phyloP scores from a whole-genome alignment of 2,888 invertebrate genomes.

The Stenichneumon culpator region DNA sequence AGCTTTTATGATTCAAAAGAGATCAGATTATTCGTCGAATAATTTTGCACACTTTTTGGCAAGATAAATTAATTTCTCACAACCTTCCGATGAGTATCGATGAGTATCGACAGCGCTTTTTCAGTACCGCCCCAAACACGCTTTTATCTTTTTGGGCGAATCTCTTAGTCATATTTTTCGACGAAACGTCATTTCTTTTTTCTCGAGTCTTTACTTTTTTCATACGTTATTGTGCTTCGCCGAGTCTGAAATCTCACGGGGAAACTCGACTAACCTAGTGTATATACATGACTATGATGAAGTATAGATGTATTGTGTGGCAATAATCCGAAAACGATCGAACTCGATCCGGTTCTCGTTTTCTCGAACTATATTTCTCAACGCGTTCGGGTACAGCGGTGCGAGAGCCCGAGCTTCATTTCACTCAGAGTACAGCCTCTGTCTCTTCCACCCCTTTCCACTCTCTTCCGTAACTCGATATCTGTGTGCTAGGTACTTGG shows the following conservation, averaged over 20 bases:
- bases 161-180: background rate
- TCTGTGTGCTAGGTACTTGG: conserved; percentile 39
- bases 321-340: conserved; percentile 48
- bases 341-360: conserved; percentile 45
- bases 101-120: background rate
- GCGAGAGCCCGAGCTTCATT: conserved; percentile 55
- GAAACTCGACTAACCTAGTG: background rate
- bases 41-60: background rate
- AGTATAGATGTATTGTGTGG: background rate
- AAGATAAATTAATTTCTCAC: background rate
- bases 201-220: background rate
- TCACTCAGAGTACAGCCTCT: conserved; percentile 38
- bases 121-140: background rate
- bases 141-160: background rate
- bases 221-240: background rate
- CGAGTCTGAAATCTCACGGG: background rate
- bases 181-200: background rate
- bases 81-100: background rate
- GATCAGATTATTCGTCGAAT: background rate
- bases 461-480: conserved; percentile 5
- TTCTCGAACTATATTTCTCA: conserved; percentile 51
- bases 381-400: conserved; percentile 19
- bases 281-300: background rate
- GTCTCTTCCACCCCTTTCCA: conserved; percentile 14
- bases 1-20: too few relatives aligned